phyloP scores from a whole-genome alignment of 2,888 invertebrate genomes.

The Norana najaformis region DNA sequence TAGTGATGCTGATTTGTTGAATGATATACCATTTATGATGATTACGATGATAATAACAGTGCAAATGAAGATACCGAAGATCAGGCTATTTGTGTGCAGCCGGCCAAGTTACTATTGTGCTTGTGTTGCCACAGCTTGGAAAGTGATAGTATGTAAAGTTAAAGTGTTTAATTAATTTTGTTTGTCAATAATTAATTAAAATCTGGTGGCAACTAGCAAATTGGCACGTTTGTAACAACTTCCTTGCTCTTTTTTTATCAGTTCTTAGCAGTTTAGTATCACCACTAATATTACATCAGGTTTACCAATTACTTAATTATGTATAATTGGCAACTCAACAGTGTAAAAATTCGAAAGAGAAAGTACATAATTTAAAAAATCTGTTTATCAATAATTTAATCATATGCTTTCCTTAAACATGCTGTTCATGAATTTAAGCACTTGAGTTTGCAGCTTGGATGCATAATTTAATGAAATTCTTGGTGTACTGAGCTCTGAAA shows the following conservation, averaged over 20 bases:
- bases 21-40: too few relatives aligned
- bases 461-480: not conserved
- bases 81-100: too few relatives aligned
- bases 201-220: not conserved
- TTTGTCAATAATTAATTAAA: too few relatives aligned
- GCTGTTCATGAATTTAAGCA: not conserved
- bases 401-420: too few relatives aligned
- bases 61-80: too few relatives aligned
- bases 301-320: not conserved
- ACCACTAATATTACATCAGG: not conserved
- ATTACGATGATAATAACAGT: too few relatives aligned
- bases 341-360: not conserved
- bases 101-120: too few relatives aligned
- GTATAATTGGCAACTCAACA: not conserved
- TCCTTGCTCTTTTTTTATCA: not conserved
- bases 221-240: too few relatives aligned
- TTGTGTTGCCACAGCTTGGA: too few relatives aligned
- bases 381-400: not conserved
- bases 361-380: not conserved
- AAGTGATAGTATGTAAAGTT: too few relatives aligned
- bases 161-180: too few relatives aligned
- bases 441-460: not conserved
- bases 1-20: too few relatives aligned
- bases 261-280: not conserved
- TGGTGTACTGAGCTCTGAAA: not conserved